A percentile compares a stretch with the other conserved stretches of the same genome.
These are phyloP conservation scores for Ceratosolen fusciceps DNA, from an alignment of 1,140 invertebrate genomes.

Conservation along the genomic window DNA sequence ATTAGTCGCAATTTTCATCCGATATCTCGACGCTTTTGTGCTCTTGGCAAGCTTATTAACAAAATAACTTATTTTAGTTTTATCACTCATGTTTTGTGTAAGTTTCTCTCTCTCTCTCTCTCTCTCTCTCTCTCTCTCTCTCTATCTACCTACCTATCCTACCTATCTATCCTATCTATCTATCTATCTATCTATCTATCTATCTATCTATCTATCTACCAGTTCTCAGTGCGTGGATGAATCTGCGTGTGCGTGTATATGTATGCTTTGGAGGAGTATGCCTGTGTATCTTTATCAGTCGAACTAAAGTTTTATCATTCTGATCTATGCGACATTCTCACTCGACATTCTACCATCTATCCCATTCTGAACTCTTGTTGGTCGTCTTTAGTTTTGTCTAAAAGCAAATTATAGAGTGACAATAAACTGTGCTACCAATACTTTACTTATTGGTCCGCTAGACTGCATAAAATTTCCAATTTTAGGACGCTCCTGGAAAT, in stretches of 20 bases:
- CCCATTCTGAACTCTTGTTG: conserved; percentile 3
- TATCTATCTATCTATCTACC: no score
- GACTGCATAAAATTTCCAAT: background rate
- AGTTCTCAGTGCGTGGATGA: background rate
- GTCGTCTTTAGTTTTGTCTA: conserved; percentile 35
- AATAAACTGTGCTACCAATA: background rate
- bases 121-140: conserved; percentile 16
- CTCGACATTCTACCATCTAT: background rate
- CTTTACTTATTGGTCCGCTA: background rate
- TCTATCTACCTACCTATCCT: no score
- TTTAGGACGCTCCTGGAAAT: conserved; percentile 19
- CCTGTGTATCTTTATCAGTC: conserved; percentile 11
- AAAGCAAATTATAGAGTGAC: conserved; percentile 1
- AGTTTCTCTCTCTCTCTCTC: background rate
- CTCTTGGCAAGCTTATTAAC: conserved; percentile 53
- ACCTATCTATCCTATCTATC: no score
- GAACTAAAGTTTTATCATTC: conserved; percentile 18
- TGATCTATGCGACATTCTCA: background rate
- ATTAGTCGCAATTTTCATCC: conserved; percentile 46
- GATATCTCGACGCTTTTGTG: conserved; percentile 46
- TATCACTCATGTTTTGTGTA: conserved; percentile 37
- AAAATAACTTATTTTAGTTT: conserved; percentile 49
- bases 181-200: no score
- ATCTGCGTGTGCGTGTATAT: background rate
- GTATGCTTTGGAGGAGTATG: background rate